Evolutionary conservation across 2,888 invertebrate genomes (phyloP), one percentile per base, ranked within the genome.

Genomic region (Tyria jacobaeae): DNA sequence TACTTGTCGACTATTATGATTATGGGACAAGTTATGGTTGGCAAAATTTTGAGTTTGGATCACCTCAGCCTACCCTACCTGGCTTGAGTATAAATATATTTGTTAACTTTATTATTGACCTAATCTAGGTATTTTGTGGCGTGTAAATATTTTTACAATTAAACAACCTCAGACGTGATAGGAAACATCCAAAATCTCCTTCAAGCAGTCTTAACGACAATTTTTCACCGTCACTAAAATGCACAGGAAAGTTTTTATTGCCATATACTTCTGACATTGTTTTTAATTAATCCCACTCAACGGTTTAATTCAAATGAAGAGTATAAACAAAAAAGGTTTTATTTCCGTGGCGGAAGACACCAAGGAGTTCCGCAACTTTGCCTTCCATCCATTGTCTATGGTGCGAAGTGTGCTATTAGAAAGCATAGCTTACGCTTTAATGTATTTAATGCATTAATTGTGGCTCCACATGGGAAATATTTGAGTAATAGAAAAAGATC

Each of bases 351-450:
- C 74, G 76, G 76, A 76, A 76, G 72, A 59, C 67, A 64, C 57
- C 65, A 60, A 49, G 57, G 21, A 35, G 57, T 64, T 54, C 71
- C 59, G 73, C 71, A 76, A 79, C 80, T 74, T 82, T 78, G 66
- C 74, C 84, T 86, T 84, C 69, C 86, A 83, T 76, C 79, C 68
- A 85, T 86, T 87, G 87, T 88, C 74, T 84, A 62, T 73, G 58
- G 59, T 66, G 78, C 72, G 70, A 71, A 71, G 56, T 75, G 66
- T 57, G 67, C 60, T 68, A 67, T 73, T 72, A 68, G 71, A 82
- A 83, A 83, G 79, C 78, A 79, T 78, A 75, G 73, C 64, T 76
- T 73, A 75, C 71, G 53, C 60, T 61, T 68, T 71, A 68, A 56
- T 52, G 61, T 63, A 73, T 71, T 64, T 68, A 64, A 70, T 44